phyloP scores from a whole-genome alignment of 2,113 vertebrate species.

The Peromyscus californicus region DNA sequence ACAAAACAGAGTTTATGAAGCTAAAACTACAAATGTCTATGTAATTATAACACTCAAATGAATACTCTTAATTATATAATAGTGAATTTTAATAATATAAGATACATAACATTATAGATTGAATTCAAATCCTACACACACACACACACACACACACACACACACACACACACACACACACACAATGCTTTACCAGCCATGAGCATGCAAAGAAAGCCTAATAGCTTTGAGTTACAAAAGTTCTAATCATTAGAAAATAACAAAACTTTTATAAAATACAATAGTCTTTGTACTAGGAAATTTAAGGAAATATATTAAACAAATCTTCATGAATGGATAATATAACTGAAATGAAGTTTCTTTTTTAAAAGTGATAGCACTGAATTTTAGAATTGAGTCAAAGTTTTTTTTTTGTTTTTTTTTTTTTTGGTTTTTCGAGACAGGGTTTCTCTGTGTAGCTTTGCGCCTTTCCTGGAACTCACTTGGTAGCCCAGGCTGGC shows the following conservation, averaged over 20 bases:
- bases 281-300: background rate
- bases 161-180: background rate
- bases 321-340: background rate
- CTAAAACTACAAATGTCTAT: background rate
- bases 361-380: background rate
- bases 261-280: background rate
- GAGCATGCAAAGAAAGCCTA: background rate
- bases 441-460: no score
- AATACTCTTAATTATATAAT: background rate
- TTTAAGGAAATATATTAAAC: background rate
- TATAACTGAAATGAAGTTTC: background rate
- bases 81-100: background rate
- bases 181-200: background rate
- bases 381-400: background rate
- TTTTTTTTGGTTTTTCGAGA: no score
- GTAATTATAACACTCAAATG: background rate
- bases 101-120: background rate
- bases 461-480: no score
- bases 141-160: background rate
- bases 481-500: no score
- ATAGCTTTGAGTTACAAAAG: background rate
- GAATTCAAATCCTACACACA: background rate
- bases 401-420: no score
- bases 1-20: background rate
- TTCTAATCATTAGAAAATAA: background rate